Percentiles rank a stretch among this genome's conserved stretches.
These are phyloP conservation scores for Venusia cambrica DNA, from an alignment of 2,888 invertebrate genomes.

Conservation along the genomic window DNA sequence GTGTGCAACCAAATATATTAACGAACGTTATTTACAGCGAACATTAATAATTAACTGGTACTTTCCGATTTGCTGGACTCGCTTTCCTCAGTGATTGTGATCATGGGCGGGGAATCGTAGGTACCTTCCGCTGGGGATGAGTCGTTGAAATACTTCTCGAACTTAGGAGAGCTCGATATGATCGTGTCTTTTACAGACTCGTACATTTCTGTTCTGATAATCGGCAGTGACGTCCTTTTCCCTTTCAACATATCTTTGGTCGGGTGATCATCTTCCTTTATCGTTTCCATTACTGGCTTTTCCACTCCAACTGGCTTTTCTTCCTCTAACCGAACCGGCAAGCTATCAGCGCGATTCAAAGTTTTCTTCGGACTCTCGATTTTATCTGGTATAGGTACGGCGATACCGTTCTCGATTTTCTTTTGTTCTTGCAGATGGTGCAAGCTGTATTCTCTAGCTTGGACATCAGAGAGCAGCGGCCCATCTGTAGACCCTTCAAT, in stretches of 20 bases:
- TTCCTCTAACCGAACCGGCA: slow-evolving; percentile 78
- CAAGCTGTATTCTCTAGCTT: slow-evolving; percentile 68
- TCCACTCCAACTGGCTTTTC: slow-evolving; percentile 43
- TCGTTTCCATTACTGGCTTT: slow-evolving; percentile 53
- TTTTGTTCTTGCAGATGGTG: slow-evolving; percentile 68
- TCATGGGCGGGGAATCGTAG: slow-evolving; percentile 66
- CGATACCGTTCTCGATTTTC: slow-evolving; percentile 65
- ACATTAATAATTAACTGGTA: slow-evolving; percentile 62
- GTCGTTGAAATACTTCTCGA: slow-evolving; percentile 80
- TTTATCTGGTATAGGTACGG: slow-evolving; percentile 54
- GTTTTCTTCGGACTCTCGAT: slow-evolving; percentile 67
- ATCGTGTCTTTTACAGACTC: slow-evolving; percentile 79
- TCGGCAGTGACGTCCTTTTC: slow-evolving; percentile 67
- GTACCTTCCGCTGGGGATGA: slow-evolving; percentile 60
- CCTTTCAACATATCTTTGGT: slow-evolving; percentile 53
- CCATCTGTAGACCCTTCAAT: slow-evolving; percentile 77
- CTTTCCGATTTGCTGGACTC: slow-evolving; percentile 65
- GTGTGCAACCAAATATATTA: slow-evolving; percentile 20
- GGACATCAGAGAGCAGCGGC: slow-evolving; percentile 72
- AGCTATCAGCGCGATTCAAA: slow-evolving; percentile 76
- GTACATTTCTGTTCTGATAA: slow-evolving; percentile 74
- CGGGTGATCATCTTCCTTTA: slow-evolving; percentile 62
- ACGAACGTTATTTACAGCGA: slow-evolving; percentile 27
- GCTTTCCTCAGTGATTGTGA: slow-evolving; percentile 73
- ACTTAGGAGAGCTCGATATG: slow-evolving; percentile 77